Base-by-base conservation (phyloP, 2,113 vertebrate genomes). In the Dicaeum eximium region DNA sequence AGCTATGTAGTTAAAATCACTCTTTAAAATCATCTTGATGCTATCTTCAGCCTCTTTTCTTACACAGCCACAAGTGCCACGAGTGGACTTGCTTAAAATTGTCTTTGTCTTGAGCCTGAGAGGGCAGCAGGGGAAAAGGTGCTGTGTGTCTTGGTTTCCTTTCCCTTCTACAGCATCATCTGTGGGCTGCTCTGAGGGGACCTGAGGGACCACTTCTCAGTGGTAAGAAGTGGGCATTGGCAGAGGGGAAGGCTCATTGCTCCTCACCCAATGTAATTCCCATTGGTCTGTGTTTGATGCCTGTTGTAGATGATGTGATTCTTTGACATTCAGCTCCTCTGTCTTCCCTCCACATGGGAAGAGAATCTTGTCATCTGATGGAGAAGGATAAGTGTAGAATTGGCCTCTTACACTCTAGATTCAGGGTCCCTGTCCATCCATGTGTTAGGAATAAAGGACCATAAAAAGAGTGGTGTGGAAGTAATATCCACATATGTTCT, bases 231-330 rank as follows among this genome's bases (percentile, higher is more conserved):
- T 13, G 30, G 35, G 17, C 24, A 16, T 67, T 92, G 90, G 35
- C 48, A 67, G 44, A 88, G 74, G 33, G 28, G 13, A 58, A 40
- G 25, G 5, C 37, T 37, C 7, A 3, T 8, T 88, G 74, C 27
- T 44, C 28, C 33, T 75, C 47, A 4, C 33, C 64, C 37, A 3
- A 7, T 70, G n/a, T 66, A 50, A n/a, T 70, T 92, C 42, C 66
- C 2, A 0, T 9, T 54, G 62, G 25, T 50, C 38, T 30, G 10
- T 0, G 0, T n/a, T 51, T 51, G 33, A 7, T 86, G 38, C 53
- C 45, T 53, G 24, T 60, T 73, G 62, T 23, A 53, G 62, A 33
- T 88, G 5, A 54, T 50, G 23, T 7, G 1, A 13, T 54, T 70
- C 77, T 78, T 73, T 50, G 38, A 77, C 35, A 25, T 66, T 57